Percentiles rank a stretch among this genome's conserved stretches.
These are phyloP conservation scores for Capromys pilorides DNA, from an alignment of 2,797 vertebrate species.

Conservation along the genomic window DNA sequence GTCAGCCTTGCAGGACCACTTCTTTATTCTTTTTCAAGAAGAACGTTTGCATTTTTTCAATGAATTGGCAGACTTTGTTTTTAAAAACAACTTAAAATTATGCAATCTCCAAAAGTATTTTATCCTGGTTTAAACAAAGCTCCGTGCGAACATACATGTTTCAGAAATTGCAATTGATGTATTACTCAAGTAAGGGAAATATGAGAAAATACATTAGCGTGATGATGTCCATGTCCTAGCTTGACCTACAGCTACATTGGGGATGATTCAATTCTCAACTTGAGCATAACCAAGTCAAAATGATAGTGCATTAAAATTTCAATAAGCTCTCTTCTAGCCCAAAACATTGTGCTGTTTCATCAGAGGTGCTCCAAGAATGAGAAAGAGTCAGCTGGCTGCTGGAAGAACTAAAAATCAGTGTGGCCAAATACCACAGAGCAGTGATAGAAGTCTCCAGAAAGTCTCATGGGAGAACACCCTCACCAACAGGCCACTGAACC, in stretches of 20 bases:
- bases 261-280: neutral
- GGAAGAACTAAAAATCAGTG: constrained; percentile 3
- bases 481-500: neutral
- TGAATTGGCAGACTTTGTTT: neutral
- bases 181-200: constrained; percentile 26
- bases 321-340: neutral
- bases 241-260: neutral
- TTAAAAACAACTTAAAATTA: neutral
- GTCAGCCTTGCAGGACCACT: constrained; percentile 57
- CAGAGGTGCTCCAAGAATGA: constrained; percentile 19
- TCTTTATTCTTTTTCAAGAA: constrained; percentile 18
- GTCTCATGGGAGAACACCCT: neutral
- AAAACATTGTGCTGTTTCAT: constrained; percentile 28
- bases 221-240: neutral
- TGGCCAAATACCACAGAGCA: neutral
- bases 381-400: neutral
- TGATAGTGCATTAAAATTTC: neutral
- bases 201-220: constrained; percentile 21
- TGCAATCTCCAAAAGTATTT: constrained; percentile 11
- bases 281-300: neutral
- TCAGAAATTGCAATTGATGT: constrained; percentile 48
- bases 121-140: constrained; percentile 4
- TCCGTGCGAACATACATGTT: neutral
- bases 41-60: constrained; percentile 16
- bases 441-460: neutral